Evolutionary conservation across 2,113 vertebrate genomes (phyloP).

Genomic region (Myrmecobius fasciatus): DNA sequence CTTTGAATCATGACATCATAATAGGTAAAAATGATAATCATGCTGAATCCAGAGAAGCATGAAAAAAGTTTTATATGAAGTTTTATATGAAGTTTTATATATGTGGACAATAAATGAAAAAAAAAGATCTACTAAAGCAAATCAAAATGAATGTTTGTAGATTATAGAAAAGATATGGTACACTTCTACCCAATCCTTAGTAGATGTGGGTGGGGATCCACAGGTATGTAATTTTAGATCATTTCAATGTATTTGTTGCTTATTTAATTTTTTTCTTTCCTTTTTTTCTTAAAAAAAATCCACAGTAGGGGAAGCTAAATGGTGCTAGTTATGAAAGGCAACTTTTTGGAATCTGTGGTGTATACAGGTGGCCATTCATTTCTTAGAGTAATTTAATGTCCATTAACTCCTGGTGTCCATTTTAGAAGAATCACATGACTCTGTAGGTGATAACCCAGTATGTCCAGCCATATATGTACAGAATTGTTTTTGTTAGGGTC

Average conservation of each 20-base stretch:
- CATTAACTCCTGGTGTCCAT: conserved; percentile 74
- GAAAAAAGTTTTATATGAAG: neutral
- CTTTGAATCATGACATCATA: neutral
- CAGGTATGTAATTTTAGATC: neutral
- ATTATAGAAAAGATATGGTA: neutral
- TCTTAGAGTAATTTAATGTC: conserved; percentile 75
- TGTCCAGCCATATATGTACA: conserved; percentile 76
- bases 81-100: neutral
- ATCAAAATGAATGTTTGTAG: neutral
- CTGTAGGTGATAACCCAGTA: conserved; percentile 68
- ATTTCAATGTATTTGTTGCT: neutral
- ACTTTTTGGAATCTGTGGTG: conserved; percentile 10
- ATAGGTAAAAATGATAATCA: neutral
- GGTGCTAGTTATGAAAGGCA: neutral
- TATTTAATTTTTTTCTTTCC: neutral
- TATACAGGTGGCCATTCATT: conserved; percentile 59
- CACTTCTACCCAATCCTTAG: neutral
- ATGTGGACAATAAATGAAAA: neutral
- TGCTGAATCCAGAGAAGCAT: neutral
- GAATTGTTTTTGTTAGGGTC: conserved; percentile 17
- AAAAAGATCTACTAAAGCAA: neutral
- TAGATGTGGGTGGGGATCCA: neutral
- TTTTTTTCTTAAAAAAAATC: neutral
- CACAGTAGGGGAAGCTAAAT: too few species aligned
- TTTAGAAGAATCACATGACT: conserved; percentile 70